Percentiles rank a stretch among this genome's conserved stretches.
Conservation (phyloP, 2,888 invertebrate species). For the Apotomis betuletana region DNA sequence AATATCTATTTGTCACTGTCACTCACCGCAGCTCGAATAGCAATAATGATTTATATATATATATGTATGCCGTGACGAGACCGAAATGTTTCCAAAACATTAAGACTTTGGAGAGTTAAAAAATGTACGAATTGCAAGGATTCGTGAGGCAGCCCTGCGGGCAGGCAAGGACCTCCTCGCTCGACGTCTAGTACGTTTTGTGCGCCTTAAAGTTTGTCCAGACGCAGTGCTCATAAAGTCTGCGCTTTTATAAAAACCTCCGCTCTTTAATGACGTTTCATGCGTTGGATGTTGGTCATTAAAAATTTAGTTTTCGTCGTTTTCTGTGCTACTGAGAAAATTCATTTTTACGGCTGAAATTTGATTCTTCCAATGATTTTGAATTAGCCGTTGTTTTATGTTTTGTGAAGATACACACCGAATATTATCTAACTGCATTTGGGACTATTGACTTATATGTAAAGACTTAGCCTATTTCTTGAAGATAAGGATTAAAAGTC, state of each 20-base stretch:
- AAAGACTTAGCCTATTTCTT: too few relatives aligned
- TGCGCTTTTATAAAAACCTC: conserved; percentile 21
- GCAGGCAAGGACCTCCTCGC: conserved; percentile 32
- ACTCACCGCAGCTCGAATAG: too few relatives aligned
- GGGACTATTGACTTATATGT: too few relatives aligned
- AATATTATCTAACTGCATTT: too few relatives aligned
- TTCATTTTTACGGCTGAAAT: not conserved
- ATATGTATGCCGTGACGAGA: too few relatives aligned
- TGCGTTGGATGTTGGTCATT: conserved; percentile 23
- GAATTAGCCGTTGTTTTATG: too few relatives aligned
- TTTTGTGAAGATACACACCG: too few relatives aligned
- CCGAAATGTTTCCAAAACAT: not conserved
- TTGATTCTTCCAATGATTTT: too few relatives aligned
- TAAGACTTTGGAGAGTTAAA: not conserved
- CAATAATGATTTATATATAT: too few relatives aligned
- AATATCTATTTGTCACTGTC: too few relatives aligned
- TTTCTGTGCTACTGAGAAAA: not conserved
- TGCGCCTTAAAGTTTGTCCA: conserved; percentile 35
- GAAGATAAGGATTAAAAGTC: too few relatives aligned
- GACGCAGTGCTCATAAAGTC: conserved; percentile 39
- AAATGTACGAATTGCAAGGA: not conserved
- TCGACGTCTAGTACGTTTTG: conserved; percentile 36
- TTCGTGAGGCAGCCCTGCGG: conserved; percentile 17
- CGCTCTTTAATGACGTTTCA: conserved; percentile 31
- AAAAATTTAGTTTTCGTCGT: not conserved